Conservation (phyloP, 2,113 vertebrate species). For the Fulmarus glacialis region DNA sequence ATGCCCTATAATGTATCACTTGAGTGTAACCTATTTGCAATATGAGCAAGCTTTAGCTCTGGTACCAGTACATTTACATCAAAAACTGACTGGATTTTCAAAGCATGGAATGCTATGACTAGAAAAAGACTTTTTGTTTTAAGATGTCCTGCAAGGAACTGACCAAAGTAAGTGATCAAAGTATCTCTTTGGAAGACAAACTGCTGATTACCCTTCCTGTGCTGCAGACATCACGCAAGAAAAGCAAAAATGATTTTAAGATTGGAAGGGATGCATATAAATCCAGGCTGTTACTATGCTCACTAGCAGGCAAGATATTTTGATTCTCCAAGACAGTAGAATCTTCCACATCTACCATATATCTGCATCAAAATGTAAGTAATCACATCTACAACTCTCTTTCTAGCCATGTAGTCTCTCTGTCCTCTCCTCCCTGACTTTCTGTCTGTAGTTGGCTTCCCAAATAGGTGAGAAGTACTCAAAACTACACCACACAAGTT, state of each 20-base stretch:
- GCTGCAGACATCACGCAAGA: neutral
- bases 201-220: neutral
- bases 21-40: neutral
- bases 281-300: neutral
- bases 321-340: neutral
- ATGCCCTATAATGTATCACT: neutral
- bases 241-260: neutral
- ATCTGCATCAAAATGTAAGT: neutral
- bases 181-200: neutral
- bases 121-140: neutral
- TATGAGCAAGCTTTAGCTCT: neutral
- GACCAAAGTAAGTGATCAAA: neutral
- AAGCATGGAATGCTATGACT: neutral
- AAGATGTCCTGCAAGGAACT: neutral
- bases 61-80: neutral
- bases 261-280: neutral
- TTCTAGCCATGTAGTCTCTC: neutral
- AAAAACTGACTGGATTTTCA: neutral
- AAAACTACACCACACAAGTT: neutral
- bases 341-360: neutral
- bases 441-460: neutral
- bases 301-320: neutral
- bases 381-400: neutral
- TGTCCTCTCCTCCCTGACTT: neutral
- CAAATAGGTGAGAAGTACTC: neutral